These are phyloP conservation scores for Drosophila melanosoma DNA, from an alignment of 2,888 invertebrate genomes.

Conservation along the genomic window DNA sequence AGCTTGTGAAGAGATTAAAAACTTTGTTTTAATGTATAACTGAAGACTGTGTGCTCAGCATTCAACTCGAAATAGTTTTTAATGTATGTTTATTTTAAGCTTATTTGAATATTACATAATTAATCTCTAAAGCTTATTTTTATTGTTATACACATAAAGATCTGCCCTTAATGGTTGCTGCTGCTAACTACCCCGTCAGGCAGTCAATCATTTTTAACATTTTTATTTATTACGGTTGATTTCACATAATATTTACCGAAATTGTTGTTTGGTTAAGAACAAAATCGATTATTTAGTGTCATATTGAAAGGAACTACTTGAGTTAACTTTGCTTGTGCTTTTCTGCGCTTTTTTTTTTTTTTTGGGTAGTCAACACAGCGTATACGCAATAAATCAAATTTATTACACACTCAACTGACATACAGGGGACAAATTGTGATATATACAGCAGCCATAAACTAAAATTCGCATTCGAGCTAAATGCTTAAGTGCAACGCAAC, in stretches of 20 bases:
- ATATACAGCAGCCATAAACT: conserved; percentile 38
- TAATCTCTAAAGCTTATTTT: not conserved
- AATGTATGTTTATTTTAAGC: conserved; percentile 11
- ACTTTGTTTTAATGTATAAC: not conserved
- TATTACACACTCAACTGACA: conserved; percentile 36
- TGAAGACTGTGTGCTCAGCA: not conserved
- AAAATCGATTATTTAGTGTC: conserved; percentile 3
- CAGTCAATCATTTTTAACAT: not conserved
- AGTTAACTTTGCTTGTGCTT: not conserved
- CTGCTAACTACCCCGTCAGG: not conserved
- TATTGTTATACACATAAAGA: not conserved
- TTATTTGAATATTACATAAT: conserved; percentile 12
- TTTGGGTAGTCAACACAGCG: conserved; percentile 17
- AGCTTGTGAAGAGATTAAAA: not conserved
- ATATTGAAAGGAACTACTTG: conserved; percentile 6
- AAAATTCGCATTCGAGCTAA: conserved; percentile 31
- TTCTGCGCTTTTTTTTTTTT: not conserved
- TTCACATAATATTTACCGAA: not conserved
- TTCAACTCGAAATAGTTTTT: conserved; percentile 17
- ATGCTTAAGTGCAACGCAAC: conserved; percentile 22
- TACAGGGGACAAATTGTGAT: conserved; percentile 31
- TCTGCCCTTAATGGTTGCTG: not conserved
- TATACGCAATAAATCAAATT: conserved; percentile 50
- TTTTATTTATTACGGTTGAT: not conserved
- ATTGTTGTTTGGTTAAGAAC: conserved; percentile 9